Conservation (phyloP, 2,797 vertebrate genomes). For the Sebastes iracundus region DNA sequence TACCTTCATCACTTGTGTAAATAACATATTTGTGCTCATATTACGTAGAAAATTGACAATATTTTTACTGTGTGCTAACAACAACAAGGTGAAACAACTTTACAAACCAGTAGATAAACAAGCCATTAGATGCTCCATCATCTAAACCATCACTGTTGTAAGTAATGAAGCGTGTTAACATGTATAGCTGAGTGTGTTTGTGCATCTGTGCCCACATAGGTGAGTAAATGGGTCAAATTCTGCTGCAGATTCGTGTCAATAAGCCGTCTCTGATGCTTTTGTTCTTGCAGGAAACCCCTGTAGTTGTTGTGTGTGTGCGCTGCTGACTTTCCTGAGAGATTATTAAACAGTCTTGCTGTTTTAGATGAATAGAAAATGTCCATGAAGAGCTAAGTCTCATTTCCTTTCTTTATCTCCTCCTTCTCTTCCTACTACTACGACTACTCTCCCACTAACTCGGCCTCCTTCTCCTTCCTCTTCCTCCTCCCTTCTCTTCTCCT, state of each 20-base stretch:
- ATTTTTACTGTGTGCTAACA: not conserved
- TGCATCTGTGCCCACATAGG: not conserved
- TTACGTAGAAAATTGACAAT: not conserved
- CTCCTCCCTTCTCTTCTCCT: not conserved
- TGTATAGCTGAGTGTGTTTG: not conserved
- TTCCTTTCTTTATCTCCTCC: not conserved
- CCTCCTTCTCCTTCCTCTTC: not conserved
- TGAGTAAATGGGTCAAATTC: constrained; percentile 16
- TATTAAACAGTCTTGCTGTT: constrained; percentile 23
- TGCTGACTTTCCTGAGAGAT: constrained; percentile 33
- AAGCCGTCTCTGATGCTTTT: constrained; percentile 19
- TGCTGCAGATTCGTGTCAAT: not conserved
- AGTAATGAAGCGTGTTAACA: not conserved
- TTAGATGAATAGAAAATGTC: constrained; percentile 43
- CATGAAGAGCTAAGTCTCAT: constrained; percentile 7
- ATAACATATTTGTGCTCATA: not conserved
- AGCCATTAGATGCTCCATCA: not conserved
- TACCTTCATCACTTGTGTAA: not conserved
- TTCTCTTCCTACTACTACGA: not conserved
- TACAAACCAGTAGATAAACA: not conserved
- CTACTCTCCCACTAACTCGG: not conserved
- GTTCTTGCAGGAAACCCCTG: constrained; percentile 36
- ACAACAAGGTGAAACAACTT: not conserved
- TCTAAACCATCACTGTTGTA: not conserved
- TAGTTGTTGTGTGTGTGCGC: constrained; percentile 18